These are phyloP conservation scores for Phaonia tiefii DNA, from an alignment of 2,888 invertebrate species.

Conservation along the genomic window DNA sequence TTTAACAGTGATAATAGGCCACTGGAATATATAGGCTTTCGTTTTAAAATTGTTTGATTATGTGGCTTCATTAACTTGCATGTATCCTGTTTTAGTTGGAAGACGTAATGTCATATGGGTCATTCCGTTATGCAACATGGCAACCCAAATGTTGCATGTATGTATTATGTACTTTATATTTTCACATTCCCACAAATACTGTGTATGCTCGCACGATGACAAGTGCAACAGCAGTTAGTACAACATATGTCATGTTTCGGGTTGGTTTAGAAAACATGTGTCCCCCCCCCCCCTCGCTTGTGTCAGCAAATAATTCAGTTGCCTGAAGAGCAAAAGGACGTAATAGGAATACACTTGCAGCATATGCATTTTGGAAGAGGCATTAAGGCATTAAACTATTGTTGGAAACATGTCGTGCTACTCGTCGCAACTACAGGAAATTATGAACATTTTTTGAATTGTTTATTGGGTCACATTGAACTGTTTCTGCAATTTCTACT, in stretches of 20 bases:
- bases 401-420: background rate
- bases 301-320: too few relatives aligned
- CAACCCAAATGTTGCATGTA: background rate
- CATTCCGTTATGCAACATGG: background rate
- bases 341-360: too few relatives aligned
- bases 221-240: conserved; percentile 49
- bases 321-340: background rate
- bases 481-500: background rate
- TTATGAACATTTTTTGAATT: conserved; percentile 5
- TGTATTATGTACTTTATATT: too few relatives aligned
- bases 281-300: too few relatives aligned
- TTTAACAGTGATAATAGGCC: too few relatives aligned
- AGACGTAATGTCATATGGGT: too few relatives aligned
- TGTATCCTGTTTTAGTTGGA: too few relatives aligned
- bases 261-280: background rate
- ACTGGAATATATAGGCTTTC: too few relatives aligned
- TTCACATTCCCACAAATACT: background rate
- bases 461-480: conserved; percentile 28
- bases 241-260: conserved; percentile 36
- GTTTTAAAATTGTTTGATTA: too few relatives aligned
- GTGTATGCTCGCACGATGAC: conserved; percentile 43
- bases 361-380: conserved; percentile 1
- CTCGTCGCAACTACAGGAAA: conserved; percentile 7
- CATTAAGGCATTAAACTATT: conserved; percentile 49
- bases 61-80: too few relatives aligned